A percentile compares a stretch with the other conserved stretches of the same genome.
These are phyloP conservation scores for Drosophila mojavensis DNA, from an alignment of 1,140 invertebrate species.

Conservation along the genomic window DNA sequence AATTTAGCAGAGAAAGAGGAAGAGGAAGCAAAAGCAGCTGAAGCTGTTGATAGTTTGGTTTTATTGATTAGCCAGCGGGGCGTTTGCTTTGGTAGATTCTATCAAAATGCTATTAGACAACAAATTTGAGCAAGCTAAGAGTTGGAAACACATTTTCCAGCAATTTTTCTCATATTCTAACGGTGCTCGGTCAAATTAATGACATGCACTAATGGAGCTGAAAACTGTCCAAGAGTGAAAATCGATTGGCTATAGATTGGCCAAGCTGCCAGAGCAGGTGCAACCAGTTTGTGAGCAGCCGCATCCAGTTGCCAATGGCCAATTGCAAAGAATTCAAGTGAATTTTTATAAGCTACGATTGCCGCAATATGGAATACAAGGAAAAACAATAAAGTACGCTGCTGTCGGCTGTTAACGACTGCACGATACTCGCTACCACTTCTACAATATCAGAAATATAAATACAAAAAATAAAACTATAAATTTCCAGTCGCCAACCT, in stretches of 20 bases:
- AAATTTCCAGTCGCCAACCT: too few species aligned
- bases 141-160: slow-evolving; percentile 1
- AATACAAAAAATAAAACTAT: too few species aligned
- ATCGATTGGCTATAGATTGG: slow-evolving; percentile 52
- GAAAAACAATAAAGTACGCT: slow-evolving; percentile 14
- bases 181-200: slow-evolving; percentile 67
- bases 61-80: slow-evolving; percentile 71
- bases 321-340: slow-evolving; percentile 22
- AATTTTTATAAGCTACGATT: slow-evolving; percentile 47
- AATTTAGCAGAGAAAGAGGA: slow-evolving; percentile 11
- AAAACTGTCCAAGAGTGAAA: slow-evolving; percentile 40
- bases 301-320: slow-evolving; percentile 39
- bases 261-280: slow-evolving; percentile 14
- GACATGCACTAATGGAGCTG: slow-evolving; percentile 73
- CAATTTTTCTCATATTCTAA: slow-evolving; percentile 53
- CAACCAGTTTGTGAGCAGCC: slow-evolving; percentile 34
- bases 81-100: slow-evolving; percentile 49
- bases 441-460: too few species aligned
- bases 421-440: too few species aligned
- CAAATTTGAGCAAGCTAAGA: slow-evolving; percentile 5
- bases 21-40: slow-evolving; percentile 3
- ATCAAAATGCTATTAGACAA: slow-evolving; percentile 74
- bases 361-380: slow-evolving; percentile 49
- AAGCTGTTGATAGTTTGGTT: slow-evolving; percentile 44
- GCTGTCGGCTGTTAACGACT: too few species aligned